A percentile compares a stretch with the other conserved stretches of the same genome.
Evolutionary conservation across 2,888 invertebrate genomes (phyloP).

Genomic region (Ariolimax columbianus): DNA sequence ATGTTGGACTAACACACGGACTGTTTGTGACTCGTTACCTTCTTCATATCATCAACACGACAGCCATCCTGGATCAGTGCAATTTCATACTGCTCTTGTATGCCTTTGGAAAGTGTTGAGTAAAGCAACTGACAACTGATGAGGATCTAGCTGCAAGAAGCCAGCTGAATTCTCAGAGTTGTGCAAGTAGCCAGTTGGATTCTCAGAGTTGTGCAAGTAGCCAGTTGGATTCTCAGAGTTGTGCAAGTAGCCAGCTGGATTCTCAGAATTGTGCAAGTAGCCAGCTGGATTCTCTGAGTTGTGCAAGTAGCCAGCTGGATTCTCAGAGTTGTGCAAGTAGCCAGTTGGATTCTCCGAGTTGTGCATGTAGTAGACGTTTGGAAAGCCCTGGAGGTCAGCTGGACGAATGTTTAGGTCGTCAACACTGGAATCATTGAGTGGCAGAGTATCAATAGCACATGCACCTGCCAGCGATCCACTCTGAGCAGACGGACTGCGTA

Average conservation of each 20-base stretch:
- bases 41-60: not conserved
- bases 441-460: not conserved
- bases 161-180: conserved; percentile 19
- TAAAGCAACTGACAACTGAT: conserved; percentile 16
- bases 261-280: conserved; percentile 24
- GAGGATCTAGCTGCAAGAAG: conserved; percentile 27
- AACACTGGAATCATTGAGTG: not conserved
- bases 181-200: conserved; percentile 29
- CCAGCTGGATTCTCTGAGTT: conserved; percentile 17
- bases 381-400: conserved; percentile 7
- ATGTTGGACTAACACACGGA: not conserved
- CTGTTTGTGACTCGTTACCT: not conserved
- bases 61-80: conserved; percentile 3
- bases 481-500: not conserved
- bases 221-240: conserved; percentile 12
- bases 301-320: conserved; percentile 28
- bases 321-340: conserved; percentile 13
- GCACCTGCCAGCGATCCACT: not conserved
- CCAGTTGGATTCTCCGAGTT: conserved; percentile 1
- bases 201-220: conserved; percentile 24
- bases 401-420: not conserved
- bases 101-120: conserved; percentile 23
- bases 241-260: conserved; percentile 28
- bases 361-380: conserved; percentile 32
- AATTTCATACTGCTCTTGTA: conserved; percentile 28